phyloP scores from a whole-genome alignment of 2,797 vertebrate genomes.

The Lithobates sylvaticus region DNA sequence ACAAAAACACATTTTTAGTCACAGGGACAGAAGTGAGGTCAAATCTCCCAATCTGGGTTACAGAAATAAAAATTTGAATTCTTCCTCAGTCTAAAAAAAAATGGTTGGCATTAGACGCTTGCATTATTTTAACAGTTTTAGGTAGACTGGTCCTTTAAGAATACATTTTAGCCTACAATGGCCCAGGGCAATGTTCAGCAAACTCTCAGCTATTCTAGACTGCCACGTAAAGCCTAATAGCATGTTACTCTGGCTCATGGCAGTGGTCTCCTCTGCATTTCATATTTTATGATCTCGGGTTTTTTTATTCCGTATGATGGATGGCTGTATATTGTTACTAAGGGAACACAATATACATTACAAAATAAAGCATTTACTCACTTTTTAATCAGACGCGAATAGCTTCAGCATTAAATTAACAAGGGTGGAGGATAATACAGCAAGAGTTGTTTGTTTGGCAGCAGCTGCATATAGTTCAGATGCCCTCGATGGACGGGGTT shows the following conservation, averaged over 20 bases:
- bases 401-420: background rate
- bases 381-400: background rate
- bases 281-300: background rate
- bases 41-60: too few relatives aligned
- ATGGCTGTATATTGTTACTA: constrained; percentile 30
- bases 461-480: background rate
- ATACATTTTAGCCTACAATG: background rate
- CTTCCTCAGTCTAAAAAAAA: too few relatives aligned
- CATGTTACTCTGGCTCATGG: background rate
- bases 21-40: too few relatives aligned
- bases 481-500: background rate
- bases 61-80: too few relatives aligned
- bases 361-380: background rate
- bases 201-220: background rate
- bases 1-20: too few relatives aligned
- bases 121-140: too few relatives aligned
- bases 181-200: background rate
- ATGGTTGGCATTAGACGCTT: background rate
- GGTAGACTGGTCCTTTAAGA: background rate
- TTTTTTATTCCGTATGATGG: background rate
- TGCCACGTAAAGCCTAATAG: background rate
- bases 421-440: background rate
- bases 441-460: background rate
- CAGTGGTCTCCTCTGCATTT: background rate
- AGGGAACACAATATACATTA: constrained; percentile 18